Percentiles rank a stretch among this genome's conserved stretches.
Evolutionary conservation across 2,797 vertebrate species (phyloP).

Genomic region (Spinibarbus caldwelli): DNA sequence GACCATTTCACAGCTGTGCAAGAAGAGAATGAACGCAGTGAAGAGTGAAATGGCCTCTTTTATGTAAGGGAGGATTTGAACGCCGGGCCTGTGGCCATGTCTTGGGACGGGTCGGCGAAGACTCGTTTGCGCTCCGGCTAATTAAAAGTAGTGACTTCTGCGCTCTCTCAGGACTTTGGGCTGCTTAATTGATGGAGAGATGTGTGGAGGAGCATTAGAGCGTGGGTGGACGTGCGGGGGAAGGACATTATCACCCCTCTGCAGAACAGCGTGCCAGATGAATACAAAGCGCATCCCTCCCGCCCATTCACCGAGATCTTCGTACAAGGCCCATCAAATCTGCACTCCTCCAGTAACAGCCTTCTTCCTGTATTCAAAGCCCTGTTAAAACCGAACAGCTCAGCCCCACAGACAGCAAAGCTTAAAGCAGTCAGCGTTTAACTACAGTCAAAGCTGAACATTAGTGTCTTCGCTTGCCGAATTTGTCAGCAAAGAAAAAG

Average conservation of each 20-base stretch:
- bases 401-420: constrained; percentile 11
- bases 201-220: constrained; percentile 60
- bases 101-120: constrained; percentile 37
- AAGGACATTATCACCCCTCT: constrained; percentile 67
- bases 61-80: constrained; percentile 24
- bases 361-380: constrained; percentile 21
- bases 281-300: constrained; percentile 51
- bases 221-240: constrained; percentile 61
- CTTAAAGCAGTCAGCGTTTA: neutral
- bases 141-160: constrained; percentile 70
- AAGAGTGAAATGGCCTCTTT: constrained; percentile 55
- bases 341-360: constrained; percentile 18
- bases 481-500: no score
- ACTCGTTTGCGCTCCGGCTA: constrained; percentile 53
- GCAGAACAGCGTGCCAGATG: constrained; percentile 61
- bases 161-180: constrained; percentile 58
- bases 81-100: constrained; percentile 32
- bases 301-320: constrained; percentile 35
- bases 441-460: constrained; percentile 18
- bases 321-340: constrained; percentile 8
- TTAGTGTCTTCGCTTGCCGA: no score
- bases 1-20: constrained; percentile 22
- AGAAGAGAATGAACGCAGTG: constrained; percentile 39
- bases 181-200: constrained; percentile 69
- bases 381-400: constrained; percentile 32